Conservation (phyloP, 1,140 invertebrate genomes). For the Drosophila suzukii region DNA sequence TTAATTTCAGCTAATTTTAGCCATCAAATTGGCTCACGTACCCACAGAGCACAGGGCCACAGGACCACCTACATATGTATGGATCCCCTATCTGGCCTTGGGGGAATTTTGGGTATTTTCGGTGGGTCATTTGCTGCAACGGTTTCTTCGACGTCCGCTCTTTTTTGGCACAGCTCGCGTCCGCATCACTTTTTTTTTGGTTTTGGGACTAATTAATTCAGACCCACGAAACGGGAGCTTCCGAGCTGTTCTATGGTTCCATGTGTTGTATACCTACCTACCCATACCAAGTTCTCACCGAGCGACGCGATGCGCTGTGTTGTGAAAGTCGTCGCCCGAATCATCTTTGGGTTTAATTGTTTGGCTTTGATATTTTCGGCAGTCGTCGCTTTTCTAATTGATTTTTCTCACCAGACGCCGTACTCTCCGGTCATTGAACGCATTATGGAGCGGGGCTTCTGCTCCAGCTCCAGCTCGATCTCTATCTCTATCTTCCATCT, state of each 20-base stretch:
- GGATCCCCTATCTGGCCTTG: not conserved
- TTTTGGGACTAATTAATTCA: constrained; percentile 62
- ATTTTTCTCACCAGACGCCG: constrained; percentile 68
- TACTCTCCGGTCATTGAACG: constrained; percentile 73
- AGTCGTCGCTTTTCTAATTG: constrained; percentile 71
- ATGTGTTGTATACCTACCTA: not conserved
- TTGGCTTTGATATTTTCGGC: constrained; percentile 53
- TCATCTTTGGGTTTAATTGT: constrained; percentile 66
- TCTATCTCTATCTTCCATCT: constrained; percentile 18
- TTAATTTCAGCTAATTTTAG: constrained; percentile 43
- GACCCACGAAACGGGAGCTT: constrained; percentile 32
- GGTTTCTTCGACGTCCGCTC: constrained; percentile 19
- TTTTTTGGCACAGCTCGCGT: constrained; percentile 14
- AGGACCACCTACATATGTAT: constrained; percentile 1
- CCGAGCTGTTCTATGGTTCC: constrained; percentile 1
- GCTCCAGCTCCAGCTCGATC: not conserved
- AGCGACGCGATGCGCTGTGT: constrained; percentile 18
- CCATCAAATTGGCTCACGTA: constrained; percentile 15
- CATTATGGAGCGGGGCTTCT: constrained; percentile 49
- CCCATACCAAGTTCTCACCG: constrained; percentile 23
- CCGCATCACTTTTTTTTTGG: constrained; percentile 9
- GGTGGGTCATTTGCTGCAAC: constrained; percentile 7
- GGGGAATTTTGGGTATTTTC: not conserved
- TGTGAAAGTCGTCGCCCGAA: constrained; percentile 67
- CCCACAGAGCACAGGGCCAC: not conserved